Percentiles rank a stretch among this genome's conserved stretches.
phyloP scores from a whole-genome alignment of 2,797 vertebrate species.

The Falco cherrug region DNA sequence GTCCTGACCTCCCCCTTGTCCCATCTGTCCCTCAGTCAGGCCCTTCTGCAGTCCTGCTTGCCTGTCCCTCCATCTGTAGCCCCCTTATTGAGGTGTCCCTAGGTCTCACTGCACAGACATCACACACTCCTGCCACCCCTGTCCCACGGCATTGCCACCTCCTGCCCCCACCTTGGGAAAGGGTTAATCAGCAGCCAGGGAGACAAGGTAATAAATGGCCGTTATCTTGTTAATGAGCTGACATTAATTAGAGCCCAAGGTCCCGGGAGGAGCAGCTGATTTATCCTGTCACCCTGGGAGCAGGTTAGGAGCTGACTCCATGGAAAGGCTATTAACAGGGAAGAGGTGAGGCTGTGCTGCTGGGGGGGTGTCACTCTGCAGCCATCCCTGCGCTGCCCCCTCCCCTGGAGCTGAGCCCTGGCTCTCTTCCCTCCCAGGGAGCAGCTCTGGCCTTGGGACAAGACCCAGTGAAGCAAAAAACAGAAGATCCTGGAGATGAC shows the following conservation, averaged over 20 bases:
- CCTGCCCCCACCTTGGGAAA: slow-evolving; percentile 69
- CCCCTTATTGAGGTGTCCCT: neutral
- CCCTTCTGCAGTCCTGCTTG: neutral
- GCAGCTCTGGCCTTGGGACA: neutral
- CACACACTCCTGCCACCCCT: neutral
- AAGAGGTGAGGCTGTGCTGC: neutral
- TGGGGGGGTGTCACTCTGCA: too few relatives aligned
- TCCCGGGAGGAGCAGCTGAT: slow-evolving; percentile 78
- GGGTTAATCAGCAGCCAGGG: slow-evolving; percentile 85
- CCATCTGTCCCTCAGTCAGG: rapidly evolving
- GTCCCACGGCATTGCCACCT: neutral
- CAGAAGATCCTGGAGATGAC: neutral
- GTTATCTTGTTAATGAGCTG: slow-evolving; percentile 90
- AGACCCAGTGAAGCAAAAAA: neutral
- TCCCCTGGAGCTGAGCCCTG: neutral
- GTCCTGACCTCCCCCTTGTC: too few relatives aligned
- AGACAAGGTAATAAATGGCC: slow-evolving; percentile 80
- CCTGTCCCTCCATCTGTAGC: neutral
- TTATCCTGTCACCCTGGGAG: slow-evolving; percentile 67
- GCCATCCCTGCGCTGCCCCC: neutral
- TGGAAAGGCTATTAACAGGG: slow-evolving; percentile 32
- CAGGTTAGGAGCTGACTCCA: slow-evolving; percentile 23
- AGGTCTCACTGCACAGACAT: neutral
- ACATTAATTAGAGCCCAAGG: slow-evolving; percentile 92
- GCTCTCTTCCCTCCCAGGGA: neutral